Evolutionary conservation across 2,113 vertebrate genomes (phyloP).

Genomic region (Apistogramma diplotaenia): DNA sequence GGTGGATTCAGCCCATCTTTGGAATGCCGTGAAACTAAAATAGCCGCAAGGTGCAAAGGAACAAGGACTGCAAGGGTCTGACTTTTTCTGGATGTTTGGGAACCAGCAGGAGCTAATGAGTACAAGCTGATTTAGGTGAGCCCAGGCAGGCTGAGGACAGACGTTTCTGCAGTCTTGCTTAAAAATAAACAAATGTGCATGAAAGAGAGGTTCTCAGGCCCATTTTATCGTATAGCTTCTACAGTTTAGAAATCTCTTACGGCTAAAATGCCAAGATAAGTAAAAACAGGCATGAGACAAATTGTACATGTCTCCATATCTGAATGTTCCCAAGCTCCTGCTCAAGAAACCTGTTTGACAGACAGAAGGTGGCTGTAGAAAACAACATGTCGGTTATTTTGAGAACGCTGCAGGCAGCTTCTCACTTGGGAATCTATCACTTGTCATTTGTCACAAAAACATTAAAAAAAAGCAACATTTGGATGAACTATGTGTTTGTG

Average conservation of each 20-base stretch:
- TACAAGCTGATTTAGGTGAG: neutral
- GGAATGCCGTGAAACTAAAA: neutral
- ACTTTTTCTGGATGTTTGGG: neutral
- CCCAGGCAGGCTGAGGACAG: neutral
- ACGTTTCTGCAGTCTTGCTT: neutral
- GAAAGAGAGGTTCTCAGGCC: neutral
- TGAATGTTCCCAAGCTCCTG: neutral
- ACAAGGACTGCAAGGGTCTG: neutral
- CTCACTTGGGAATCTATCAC: neutral
- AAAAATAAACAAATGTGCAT: neutral
- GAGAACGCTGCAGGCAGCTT: neutral
- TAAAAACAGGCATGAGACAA: neutral
- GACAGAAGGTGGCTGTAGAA: neutral
- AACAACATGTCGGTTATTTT: neutral
- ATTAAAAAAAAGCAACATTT: accelerated
- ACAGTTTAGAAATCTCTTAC: neutral
- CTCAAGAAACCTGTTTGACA: too few species aligned
- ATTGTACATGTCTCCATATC: neutral
- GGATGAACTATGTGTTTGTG: neutral
- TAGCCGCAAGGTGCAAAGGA: neutral
- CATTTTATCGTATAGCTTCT: neutral
- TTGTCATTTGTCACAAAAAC: neutral
- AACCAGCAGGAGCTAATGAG: neutral
- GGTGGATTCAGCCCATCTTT: neutral
- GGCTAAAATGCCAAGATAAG: neutral